These are phyloP conservation scores for Spatulosminthurus flaviceps DNA, from an alignment of 2,888 invertebrate species.

Conservation along the genomic window DNA sequence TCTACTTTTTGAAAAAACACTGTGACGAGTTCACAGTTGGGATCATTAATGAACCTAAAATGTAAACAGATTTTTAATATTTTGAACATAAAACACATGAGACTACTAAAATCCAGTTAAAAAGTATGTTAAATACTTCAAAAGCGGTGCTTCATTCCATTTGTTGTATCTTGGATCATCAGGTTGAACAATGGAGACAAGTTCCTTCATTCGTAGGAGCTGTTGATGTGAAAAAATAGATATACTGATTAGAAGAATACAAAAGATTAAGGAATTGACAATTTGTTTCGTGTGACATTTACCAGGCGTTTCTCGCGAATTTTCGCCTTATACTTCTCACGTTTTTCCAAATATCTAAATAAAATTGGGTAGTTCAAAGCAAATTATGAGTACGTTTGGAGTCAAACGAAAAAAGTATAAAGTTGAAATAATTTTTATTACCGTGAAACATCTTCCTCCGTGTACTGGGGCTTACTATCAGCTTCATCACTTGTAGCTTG, in stretches of 20 bases:
- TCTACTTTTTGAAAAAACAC: slow-evolving; percentile 54
- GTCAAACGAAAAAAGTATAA: not conserved
- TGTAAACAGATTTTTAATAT: not conserved
- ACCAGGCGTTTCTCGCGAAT: slow-evolving; percentile 52
- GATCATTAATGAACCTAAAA: slow-evolving; percentile 55
- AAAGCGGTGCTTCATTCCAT: slow-evolving; percentile 56
- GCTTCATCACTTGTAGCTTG: slow-evolving; percentile 21
- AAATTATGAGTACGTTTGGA: not conserved
- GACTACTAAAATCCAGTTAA: too few species aligned
- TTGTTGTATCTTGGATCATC: slow-evolving; percentile 57
- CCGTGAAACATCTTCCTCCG: slow-evolving; percentile 54
- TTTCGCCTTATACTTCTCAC: slow-evolving; percentile 52
- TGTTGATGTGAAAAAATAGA: slow-evolving; percentile 24
- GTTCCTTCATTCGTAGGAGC: slow-evolving; percentile 56
- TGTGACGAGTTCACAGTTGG: slow-evolving; percentile 52
- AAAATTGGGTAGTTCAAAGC: not conserved
- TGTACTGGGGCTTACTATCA: slow-evolving; percentile 55
- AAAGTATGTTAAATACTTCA: slow-evolving; percentile 32
- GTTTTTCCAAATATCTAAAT: slow-evolving; percentile 47
- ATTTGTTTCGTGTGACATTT: not conserved
- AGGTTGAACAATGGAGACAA: slow-evolving; percentile 51
- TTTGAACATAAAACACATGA: too few species aligned
- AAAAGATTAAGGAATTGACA: too few species aligned
- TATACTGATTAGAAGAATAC: too few species aligned
- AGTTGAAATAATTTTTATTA: slow-evolving; percentile 13